Conservation (phyloP, 2,888 invertebrate species). For the Noctua comes region DNA sequence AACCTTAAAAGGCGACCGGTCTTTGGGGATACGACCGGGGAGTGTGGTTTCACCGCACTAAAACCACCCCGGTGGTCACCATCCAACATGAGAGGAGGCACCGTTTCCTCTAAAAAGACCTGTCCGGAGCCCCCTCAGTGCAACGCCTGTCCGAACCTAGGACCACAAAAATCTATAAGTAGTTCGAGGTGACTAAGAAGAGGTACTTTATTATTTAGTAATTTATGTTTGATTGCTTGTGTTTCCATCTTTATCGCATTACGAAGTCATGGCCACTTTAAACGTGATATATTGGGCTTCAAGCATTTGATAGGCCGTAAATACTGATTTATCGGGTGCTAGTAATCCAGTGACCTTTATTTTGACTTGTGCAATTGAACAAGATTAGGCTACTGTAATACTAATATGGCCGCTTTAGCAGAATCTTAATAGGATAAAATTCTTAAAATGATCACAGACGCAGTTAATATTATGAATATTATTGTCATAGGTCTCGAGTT, state of each 20-base stretch:
- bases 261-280: conserved; percentile 35
- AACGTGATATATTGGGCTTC: conserved; percentile 54
- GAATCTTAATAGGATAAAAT: too few relatives aligned
- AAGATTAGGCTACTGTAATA: neutral
- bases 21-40: too few relatives aligned
- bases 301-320: conserved; percentile 55
- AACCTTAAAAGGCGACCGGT: too few relatives aligned
- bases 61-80: too few relatives aligned
- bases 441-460: too few relatives aligned
- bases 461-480: too few relatives aligned
- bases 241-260: conserved; percentile 27
- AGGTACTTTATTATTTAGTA: conserved; percentile 25
- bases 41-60: too few relatives aligned
- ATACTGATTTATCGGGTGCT: conserved; percentile 51
- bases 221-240: conserved; percentile 41
- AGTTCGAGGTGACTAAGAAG: neutral
- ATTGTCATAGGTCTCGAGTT: too few relatives aligned
- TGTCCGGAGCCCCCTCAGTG: too few relatives aligned
- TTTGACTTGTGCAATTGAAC: conserved; percentile 21
- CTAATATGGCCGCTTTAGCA: neutral
- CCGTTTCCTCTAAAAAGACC: too few relatives aligned
- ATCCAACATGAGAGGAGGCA: too few relatives aligned
- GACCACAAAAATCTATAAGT: conserved; percentile 4
- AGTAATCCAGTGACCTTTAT: conserved; percentile 31
- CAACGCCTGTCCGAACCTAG: neutral